Evolutionary conservation across 2,113 vertebrate species (phyloP).

Genomic region (Promerops cafer): DNA sequence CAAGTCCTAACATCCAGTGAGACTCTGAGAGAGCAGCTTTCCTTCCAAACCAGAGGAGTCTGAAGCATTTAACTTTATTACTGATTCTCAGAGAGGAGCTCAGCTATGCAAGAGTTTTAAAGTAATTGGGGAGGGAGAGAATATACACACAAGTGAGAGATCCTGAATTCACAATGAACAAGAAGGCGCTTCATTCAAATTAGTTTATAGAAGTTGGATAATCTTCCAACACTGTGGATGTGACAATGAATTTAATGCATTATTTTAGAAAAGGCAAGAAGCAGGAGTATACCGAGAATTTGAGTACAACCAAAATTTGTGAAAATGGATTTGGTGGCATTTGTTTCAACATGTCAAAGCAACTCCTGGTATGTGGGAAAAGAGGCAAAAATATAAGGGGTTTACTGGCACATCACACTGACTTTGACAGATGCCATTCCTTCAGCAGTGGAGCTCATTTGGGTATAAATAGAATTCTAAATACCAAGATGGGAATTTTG

Average conservation of each 20-base stretch:
- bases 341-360: constrained; percentile 29
- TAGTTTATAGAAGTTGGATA: background rate
- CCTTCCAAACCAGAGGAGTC: background rate
- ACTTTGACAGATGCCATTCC: constrained; percentile 30
- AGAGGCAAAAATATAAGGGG: constrained; percentile 22
- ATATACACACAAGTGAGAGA: background rate
- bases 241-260: background rate
- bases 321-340: background rate
- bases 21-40: background rate
- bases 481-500: background rate
- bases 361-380: background rate
- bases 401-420: constrained; percentile 21
- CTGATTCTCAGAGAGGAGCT: background rate
- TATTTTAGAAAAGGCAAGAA: background rate
- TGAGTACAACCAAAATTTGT: background rate
- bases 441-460: background rate
- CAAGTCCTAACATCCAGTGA: background rate
- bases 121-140: background rate
- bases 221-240: background rate
- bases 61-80: background rate
- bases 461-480: constrained; percentile 15
- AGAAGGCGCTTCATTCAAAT: background rate
- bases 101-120: background rate
- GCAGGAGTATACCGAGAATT: background rate
- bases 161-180: background rate